Evolutionary conservation across 2,113 vertebrate genomes (phyloP).

Genomic region (Eulemur rufifrons): DNA sequence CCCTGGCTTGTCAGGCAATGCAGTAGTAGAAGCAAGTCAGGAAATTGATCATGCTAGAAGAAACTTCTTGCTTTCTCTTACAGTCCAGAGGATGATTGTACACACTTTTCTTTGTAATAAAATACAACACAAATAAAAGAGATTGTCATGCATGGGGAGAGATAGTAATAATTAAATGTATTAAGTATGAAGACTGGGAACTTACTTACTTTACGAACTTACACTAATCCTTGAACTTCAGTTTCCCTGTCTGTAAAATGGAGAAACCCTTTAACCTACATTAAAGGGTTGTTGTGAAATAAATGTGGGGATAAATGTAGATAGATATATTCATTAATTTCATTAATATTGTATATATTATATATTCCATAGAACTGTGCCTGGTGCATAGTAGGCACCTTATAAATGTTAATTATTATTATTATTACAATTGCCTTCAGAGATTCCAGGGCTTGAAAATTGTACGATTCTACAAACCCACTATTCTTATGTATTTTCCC

Average conservation of each 20-base stretch:
- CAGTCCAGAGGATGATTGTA: neutral
- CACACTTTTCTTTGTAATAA: neutral
- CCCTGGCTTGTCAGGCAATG: neutral
- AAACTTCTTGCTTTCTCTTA: neutral
- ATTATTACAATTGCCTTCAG: neutral
- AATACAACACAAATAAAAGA: neutral
- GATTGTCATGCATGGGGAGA: neutral
- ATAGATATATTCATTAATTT: neutral
- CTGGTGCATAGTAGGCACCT: neutral
- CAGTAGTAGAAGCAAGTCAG: neutral
- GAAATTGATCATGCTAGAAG: neutral
- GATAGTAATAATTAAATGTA: neutral
- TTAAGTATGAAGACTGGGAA: neutral
- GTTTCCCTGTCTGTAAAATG: neutral
- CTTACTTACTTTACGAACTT: neutral
- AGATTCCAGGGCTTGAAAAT: neutral
- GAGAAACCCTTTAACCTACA: neutral
- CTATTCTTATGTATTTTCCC: too few species aligned
- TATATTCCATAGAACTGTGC: neutral
- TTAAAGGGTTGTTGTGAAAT: neutral
- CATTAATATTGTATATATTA: neutral
- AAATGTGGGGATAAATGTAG: neutral
- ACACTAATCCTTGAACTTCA: neutral
- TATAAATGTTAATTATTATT: neutral
- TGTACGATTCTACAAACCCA: neutral